Evolutionary conservation across 2,888 invertebrate genomes (phyloP).

Genomic region (Priocnemis perturbator): DNA sequence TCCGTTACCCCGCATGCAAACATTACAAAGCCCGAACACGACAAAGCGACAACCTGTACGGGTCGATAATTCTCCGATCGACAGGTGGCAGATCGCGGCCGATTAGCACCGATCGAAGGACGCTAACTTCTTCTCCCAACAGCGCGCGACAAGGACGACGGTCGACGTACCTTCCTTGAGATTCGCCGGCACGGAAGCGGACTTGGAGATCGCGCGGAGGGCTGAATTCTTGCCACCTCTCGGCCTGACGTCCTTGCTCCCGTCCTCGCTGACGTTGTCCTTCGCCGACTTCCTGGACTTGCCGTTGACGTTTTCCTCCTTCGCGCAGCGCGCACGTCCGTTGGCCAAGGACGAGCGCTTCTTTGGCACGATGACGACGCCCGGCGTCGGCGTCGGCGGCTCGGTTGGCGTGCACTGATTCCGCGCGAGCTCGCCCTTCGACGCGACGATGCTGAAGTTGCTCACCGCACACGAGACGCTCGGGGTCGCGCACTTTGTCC

Average conservation of each 20-base stretch:
- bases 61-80: too few relatives aligned
- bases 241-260: conserved; percentile 14
- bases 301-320: conserved; percentile 33
- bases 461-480: conserved; percentile 41
- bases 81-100: too few relatives aligned
- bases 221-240: conserved; percentile 17
- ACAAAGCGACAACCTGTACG: too few relatives aligned
- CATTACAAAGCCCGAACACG: too few relatives aligned
- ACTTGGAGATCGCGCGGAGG: conserved; percentile 52
- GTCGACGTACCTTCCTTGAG: conserved; percentile 59
- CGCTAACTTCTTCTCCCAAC: too few relatives aligned
- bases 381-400: conserved; percentile 50
- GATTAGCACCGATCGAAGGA: too few relatives aligned
- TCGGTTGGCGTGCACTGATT: conserved; percentile 58
- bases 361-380: not conserved
- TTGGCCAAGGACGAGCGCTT: not conserved
- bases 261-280: conserved; percentile 21
- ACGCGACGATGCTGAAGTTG: conserved; percentile 64
- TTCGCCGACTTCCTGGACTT: conserved; percentile 36
- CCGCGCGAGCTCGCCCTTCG: conserved; percentile 64
- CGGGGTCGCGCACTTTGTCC: conserved; percentile 24
- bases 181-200: conserved; percentile 61
- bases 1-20: too few relatives aligned
- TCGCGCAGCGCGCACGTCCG: conserved; percentile 27
- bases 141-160: conserved; percentile 1